Percentiles rank a stretch among this genome's conserved stretches.
phyloP scores from a whole-genome alignment of 2,888 invertebrate genomes.

The Tenodera sinensis region DNA sequence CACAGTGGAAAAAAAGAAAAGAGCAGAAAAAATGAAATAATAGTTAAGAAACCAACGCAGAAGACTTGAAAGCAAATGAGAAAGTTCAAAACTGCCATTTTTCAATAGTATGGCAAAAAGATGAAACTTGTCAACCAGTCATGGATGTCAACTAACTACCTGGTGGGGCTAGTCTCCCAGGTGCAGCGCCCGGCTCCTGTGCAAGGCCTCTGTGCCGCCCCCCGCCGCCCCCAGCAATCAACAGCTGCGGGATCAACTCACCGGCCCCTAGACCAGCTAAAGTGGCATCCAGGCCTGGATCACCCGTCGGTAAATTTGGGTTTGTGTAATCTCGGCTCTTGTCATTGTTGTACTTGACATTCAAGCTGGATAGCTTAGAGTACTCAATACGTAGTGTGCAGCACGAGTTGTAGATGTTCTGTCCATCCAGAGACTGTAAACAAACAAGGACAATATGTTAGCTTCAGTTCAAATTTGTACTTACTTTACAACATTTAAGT shows the following conservation, averaged over 20 bases:
- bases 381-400: constrained; percentile 99
- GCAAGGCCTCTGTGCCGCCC: constrained; percentile 30
- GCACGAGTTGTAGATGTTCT: constrained; percentile 99
- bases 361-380: constrained; percentile 95
- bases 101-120: neutral
- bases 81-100: neutral
- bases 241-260: constrained; percentile 56
- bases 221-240: constrained; percentile 44
- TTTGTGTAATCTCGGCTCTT: constrained; percentile 99
- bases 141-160: constrained; percentile 17
- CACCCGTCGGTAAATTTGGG: constrained; percentile 94
- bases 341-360: constrained; percentile 99
- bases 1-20: neutral
- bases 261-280: constrained; percentile 50
- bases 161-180: constrained; percentile 27
- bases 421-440: constrained; percentile 86
- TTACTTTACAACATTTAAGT: too few species aligned
- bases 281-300: constrained; percentile 59
- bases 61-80: neutral
- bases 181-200: constrained; percentile 17
- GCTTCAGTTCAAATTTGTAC: too few species aligned
- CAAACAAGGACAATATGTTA: neutral
- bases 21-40: neutral
- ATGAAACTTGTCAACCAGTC: neutral
- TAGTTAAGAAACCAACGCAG: neutral